Evolutionary conservation across 1,140 invertebrate species (phyloP).

Genomic region (Psilanteris sp.): DNA sequence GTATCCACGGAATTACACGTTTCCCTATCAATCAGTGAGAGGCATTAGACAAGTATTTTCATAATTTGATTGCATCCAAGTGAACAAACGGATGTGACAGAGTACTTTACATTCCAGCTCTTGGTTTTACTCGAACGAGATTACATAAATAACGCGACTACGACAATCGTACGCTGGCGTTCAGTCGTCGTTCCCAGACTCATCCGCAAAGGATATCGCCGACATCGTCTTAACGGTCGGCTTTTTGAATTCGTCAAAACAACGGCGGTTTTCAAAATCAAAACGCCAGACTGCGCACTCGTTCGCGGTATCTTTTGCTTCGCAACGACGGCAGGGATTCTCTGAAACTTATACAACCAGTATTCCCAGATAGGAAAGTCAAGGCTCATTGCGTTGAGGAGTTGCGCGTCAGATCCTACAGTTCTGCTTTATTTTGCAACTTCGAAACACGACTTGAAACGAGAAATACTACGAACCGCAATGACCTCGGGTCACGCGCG

Average conservation of each 20-base stretch:
- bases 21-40: slow-evolving; percentile 6
- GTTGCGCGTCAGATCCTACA: too few relatives aligned
- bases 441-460: too few relatives aligned
- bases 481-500: too few relatives aligned
- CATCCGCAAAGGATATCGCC: background rate
- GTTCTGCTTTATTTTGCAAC: too few relatives aligned
- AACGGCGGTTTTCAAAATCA: slow-evolving; percentile 14
- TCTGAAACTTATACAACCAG: slow-evolving; percentile 37
- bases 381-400: slow-evolving; percentile 36
- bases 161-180: slow-evolving; percentile 35
- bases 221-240: slow-evolving; percentile 11
- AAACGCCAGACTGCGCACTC: slow-evolving; percentile 20
- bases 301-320: background rate
- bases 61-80: slow-evolving; percentile 16
- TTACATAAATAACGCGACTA: slow-evolving; percentile 43
- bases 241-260: too few relatives aligned
- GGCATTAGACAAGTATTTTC: too few relatives aligned
- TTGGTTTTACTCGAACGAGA: slow-evolving; percentile 24
- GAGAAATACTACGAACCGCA: too few relatives aligned
- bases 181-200: slow-evolving; percentile 36
- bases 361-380: slow-evolving; percentile 51
- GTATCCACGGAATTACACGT: slow-evolving; percentile 18
- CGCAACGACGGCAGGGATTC: too few relatives aligned
- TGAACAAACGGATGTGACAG: slow-evolving; percentile 38
- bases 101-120: slow-evolving; percentile 46